Base-by-base conservation (phyloP, 2,888 invertebrate species). In the Amitus sp. region DNA sequence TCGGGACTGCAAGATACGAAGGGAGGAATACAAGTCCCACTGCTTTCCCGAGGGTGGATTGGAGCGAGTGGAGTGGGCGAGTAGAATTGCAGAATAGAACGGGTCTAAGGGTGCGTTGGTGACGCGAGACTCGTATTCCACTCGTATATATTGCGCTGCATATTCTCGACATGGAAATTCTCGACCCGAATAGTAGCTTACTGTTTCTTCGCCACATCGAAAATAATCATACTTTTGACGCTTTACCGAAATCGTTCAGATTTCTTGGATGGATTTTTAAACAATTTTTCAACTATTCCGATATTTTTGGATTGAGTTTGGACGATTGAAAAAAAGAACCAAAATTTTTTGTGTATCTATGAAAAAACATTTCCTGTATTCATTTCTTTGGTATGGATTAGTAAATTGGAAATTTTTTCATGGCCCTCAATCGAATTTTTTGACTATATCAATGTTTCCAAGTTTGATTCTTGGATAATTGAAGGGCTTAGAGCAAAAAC, bases 11-110 rank as follows among this genome's bases (percentile, higher is more conserved):
- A 67, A 71, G 71, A 74, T 73, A 70, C 70, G 73, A 74, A 73
- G 76, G 73, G 72, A 73, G 75, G 71, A 74, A 74, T 72, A 73
- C 71, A 67, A 75, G 72, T 72, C 71, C 71, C 69, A 69, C 57
- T 74, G 67, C 72, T 75, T 74, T 72, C 75, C 71, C 19, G 70
- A 70, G 73, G 73, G 70, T 71, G 62, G 53, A 66, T 55, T 58
- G 72, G 71, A 72, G 68, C 66, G 62, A 73, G 74, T 72, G 75
- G 74, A 71, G 73, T 71, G 74, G 73, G 75, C 72, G 72, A 73
- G 73, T 69, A 68, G 75, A 74, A 73, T 74, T 69, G 71, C 66
- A 67, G 71, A 74, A 73, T 74, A 75, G 74, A 73, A 73, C 72
- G 71, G 74, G 74, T 72, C 73, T 74, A 73, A 74, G 73, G 72